Evolutionary conservation across 1,140 invertebrate species (phyloP).

Genomic region (Palaemon carinicauda): DNA sequence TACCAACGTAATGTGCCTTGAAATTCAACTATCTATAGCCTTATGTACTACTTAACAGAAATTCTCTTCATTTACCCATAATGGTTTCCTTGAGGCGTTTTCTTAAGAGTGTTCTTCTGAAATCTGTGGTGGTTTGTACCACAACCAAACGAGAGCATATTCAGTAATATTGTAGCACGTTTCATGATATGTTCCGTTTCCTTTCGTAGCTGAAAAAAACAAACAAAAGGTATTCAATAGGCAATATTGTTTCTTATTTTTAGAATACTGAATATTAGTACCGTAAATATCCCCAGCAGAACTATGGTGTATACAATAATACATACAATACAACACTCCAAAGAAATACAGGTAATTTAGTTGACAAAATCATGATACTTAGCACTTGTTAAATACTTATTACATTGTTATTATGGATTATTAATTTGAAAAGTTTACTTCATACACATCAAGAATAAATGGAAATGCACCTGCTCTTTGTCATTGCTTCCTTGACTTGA

Average conservation of each 20-base stretch:
- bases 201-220: not conserved
- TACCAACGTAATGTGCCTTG: not conserved
- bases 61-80: constrained; percentile 16
- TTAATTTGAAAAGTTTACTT: too few species aligned
- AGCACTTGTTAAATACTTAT: too few species aligned
- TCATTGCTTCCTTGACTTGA: too few species aligned
- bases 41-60: not conserved
- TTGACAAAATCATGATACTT: too few species aligned
- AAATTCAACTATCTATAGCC: not conserved
- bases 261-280: too few species aligned
- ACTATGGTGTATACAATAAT: too few species aligned
- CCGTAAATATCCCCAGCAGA: too few species aligned
- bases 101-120: constrained; percentile 23
- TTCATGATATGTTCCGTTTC: constrained; percentile 26
- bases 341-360: too few species aligned
- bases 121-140: not conserved
- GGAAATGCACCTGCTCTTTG: too few species aligned
- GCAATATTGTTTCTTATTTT: not conserved
- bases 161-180: constrained; percentile 24
- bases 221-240: not conserved
- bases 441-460: too few species aligned
- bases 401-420: too few species aligned
- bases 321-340: too few species aligned
- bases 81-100: constrained; percentile 33
- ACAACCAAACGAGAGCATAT: constrained; percentile 35